Evolutionary conservation across 2,888 invertebrate species (phyloP).

Genomic region (Ophonus ardosiacus): DNA sequence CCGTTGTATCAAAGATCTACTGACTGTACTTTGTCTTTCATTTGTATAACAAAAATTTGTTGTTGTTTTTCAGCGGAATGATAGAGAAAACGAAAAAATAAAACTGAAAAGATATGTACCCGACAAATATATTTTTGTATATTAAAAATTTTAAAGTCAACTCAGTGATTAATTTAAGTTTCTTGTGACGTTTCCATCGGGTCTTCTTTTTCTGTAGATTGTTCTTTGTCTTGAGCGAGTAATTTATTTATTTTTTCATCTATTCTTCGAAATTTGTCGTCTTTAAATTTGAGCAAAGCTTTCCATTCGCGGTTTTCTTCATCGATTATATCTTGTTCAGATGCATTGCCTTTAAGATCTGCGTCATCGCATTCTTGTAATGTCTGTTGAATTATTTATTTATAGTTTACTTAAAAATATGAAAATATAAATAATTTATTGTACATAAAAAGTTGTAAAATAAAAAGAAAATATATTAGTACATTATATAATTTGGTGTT

Average conservation of each 20-base stretch:
- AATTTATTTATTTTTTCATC: constrained; percentile 38
- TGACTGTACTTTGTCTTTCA: too few species aligned
- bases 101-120: not conserved
- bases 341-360: constrained; percentile 50
- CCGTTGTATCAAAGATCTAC: too few species aligned
- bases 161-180: constrained; percentile 38
- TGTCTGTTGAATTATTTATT: constrained; percentile 60
- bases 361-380: constrained; percentile 60
- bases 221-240: constrained; percentile 6
- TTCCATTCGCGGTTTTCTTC: constrained; percentile 54
- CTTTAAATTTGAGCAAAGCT: constrained; percentile 9
- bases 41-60: not conserved
- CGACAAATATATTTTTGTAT: constrained; percentile 35
- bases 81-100: not conserved
- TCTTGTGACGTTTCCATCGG: constrained; percentile 6
- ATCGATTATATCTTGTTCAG: constrained; percentile 22
- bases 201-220: not conserved
- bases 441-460: constrained; percentile 60
- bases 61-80: not conserved
- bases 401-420: constrained; percentile 55
- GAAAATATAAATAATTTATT: constrained; percentile 60
- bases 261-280: constrained; percentile 25
- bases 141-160: constrained; percentile 35
- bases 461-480: constrained; percentile 61
- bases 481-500: constrained; percentile 52